Percentiles rank a stretch among this genome's conserved stretches.
Evolutionary conservation across 2,888 invertebrate species (phyloP).

Genomic region (Lordiphosa andalusiaca): DNA sequence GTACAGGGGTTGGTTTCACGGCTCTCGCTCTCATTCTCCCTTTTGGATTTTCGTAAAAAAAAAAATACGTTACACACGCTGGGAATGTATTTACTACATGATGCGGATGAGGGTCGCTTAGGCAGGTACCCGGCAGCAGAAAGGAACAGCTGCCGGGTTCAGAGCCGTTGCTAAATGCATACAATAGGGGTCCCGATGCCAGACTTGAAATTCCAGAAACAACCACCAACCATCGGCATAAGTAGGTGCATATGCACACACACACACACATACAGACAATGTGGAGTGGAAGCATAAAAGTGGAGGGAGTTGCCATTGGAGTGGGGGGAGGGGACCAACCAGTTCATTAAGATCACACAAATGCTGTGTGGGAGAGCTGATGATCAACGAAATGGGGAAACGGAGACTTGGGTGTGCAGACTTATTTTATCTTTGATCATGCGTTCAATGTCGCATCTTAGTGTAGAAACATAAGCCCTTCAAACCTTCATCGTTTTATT

Average conservation of each 20-base stretch:
- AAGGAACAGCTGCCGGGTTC: conserved; percentile 32
- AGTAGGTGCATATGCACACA: conserved; percentile 6
- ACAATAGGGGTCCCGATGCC: conserved; percentile 31
- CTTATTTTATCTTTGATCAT: too few species aligned
- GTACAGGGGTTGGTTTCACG: conserved; percentile 14
- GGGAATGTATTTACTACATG: conserved; percentile 20
- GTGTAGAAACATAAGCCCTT: too few species aligned
- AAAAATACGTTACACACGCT: conserved; percentile 50
- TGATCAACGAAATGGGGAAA: too few species aligned
- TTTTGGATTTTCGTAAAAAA: conserved; percentile 23
- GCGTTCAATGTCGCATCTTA: too few species aligned
- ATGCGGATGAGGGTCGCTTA: conserved; percentile 44
- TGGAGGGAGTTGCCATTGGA: neutral
- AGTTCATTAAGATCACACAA: neutral
- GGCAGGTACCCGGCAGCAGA: conserved; percentile 27
- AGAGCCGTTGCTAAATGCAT: conserved; percentile 26
- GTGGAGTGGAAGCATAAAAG: neutral
- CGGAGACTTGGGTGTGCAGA: too few species aligned
- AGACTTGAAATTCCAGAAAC: conserved; percentile 46
- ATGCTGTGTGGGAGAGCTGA: too few species aligned
- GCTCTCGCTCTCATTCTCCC: conserved; percentile 48
- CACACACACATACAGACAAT: neutral
- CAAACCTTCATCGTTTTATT: too few species aligned
- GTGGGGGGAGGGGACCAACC: conserved; percentile 2
- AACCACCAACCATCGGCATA: conserved; percentile 34